Conservation (phyloP, 1,140 invertebrate genomes). For the Drosophila kohkoa region DNA sequence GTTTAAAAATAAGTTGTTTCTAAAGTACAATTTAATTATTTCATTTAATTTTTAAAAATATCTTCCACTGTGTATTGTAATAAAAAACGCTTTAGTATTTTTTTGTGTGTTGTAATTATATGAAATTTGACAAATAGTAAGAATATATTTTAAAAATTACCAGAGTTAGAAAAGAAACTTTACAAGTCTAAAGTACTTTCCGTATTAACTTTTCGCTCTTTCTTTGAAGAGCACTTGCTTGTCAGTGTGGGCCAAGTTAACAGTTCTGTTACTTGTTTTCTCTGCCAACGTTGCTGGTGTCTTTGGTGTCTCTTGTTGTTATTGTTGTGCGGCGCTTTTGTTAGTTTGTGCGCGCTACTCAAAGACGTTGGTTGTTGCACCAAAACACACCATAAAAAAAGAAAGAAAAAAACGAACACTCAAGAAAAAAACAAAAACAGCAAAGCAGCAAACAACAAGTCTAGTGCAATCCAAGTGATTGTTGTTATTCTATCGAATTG, state of each 20-base stretch:
- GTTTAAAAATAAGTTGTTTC: too few species aligned
- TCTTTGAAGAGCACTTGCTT: background rate
- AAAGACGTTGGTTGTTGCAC: slow-evolving; percentile 67
- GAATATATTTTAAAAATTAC: too few species aligned
- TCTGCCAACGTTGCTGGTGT: slow-evolving; percentile 25
- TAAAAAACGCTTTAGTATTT: too few species aligned
- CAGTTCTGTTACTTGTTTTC: slow-evolving; percentile 36
- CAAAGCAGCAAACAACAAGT: slow-evolving; percentile 9
- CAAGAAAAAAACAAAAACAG: slow-evolving; percentile 6
- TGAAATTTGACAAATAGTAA: too few species aligned
- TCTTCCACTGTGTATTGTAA: too few species aligned
- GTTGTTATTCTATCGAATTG: background rate
- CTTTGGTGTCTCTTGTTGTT: slow-evolving; percentile 51
- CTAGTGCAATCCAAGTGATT: slow-evolving; percentile 14
- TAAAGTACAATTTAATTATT: background rate
- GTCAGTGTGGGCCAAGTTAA: background rate
- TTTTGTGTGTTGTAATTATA: too few species aligned
- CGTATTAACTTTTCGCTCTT: background rate
- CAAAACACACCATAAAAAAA: slow-evolving; percentile 22
- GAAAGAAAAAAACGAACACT: background rate
- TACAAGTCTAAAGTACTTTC: background rate
- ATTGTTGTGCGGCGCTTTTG: slow-evolving; percentile 53
- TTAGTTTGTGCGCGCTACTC: slow-evolving; percentile 70
- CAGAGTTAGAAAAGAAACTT: too few species aligned
- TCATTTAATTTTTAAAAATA: background rate